Evolutionary conservation across 2,797 vertebrate species (phyloP).

Genomic region (Pteropus rufus): DNA sequence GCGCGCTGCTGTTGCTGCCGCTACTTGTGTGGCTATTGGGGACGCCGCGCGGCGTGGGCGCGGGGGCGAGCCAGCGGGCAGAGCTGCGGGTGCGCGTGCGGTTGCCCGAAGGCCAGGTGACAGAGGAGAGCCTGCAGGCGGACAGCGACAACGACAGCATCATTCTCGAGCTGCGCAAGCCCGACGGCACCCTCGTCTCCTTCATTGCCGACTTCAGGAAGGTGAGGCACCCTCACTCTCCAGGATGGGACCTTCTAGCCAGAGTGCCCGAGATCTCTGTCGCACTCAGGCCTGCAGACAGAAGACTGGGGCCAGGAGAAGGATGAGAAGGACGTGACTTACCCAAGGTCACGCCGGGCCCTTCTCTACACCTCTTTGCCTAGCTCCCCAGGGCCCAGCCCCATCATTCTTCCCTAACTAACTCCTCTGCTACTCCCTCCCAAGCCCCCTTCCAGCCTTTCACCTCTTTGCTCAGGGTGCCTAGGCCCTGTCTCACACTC

Average conservation of each 20-base stretch:
- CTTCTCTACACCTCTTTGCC: background rate
- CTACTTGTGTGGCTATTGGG: constrained; percentile 24
- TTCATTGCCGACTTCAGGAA: constrained; percentile 94
- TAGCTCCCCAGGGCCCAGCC: background rate
- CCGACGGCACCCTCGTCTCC: constrained; percentile 93
- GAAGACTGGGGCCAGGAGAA: background rate
- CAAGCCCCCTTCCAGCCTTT: constrained; percentile 10
- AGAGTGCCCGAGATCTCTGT: background rate
- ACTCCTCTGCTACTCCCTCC: background rate
- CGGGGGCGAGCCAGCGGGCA: constrained; percentile 66
- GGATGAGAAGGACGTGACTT: background rate
- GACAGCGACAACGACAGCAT: constrained; percentile 92
- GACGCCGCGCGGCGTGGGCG: constrained; percentile 40
- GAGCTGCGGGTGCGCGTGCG: constrained; percentile 94
- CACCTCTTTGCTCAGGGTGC: constrained; percentile 41
- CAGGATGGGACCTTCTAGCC: background rate
- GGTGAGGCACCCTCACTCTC: constrained; percentile 81
- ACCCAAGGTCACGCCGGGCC: background rate
- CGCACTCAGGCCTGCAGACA: background rate
- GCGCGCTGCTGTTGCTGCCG: constrained; percentile 65
- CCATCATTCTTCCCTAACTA: background rate
- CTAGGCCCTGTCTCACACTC: background rate
- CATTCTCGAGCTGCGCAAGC: constrained; percentile 91
- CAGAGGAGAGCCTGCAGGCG: constrained; percentile 94
- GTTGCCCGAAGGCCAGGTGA: constrained; percentile 91